Evolutionary conservation across 2,113 vertebrate genomes (phyloP).

Genomic region (Ancistrus triradiatus): DNA sequence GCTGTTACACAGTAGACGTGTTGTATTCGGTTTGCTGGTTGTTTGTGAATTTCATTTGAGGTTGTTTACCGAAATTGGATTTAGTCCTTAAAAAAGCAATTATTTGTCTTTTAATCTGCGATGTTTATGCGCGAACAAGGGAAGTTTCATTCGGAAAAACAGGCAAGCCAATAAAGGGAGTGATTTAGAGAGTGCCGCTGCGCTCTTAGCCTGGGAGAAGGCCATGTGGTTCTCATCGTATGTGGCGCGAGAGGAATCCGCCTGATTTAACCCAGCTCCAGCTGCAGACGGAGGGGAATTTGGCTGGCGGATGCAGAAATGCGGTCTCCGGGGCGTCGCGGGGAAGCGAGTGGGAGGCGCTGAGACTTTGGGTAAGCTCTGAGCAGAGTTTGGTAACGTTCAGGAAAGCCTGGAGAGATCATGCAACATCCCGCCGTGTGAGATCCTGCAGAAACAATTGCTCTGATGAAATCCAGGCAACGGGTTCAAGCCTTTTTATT

Average conservation of each 20-base stretch:
- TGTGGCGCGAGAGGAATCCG: slow-evolving; percentile 55
- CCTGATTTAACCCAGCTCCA: slow-evolving; percentile 54
- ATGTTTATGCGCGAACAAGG: not conserved
- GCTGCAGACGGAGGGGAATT: slow-evolving; percentile 39
- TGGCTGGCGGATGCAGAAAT: slow-evolving; percentile 7
- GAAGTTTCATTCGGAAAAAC: slow-evolving; percentile 12
- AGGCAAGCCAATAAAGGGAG: not conserved
- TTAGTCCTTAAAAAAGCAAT: too few species aligned
- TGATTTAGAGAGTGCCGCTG: slow-evolving; percentile 42
- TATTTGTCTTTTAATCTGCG: too few species aligned
- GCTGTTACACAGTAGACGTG: too few species aligned
- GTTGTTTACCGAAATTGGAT: too few species aligned
- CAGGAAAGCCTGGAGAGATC: slow-evolving; percentile 6
- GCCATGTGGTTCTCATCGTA: slow-evolving; percentile 69
- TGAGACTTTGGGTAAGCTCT: slow-evolving; percentile 15
- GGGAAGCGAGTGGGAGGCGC: slow-evolving; percentile 28
- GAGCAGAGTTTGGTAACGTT: slow-evolving; percentile 27
- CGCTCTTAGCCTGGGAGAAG: slow-evolving; percentile 50
- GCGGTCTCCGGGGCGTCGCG: slow-evolving; percentile 18
- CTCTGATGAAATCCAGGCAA: slow-evolving; percentile 16
- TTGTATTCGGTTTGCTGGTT: too few species aligned
- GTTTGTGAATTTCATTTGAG: too few species aligned
- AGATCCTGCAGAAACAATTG: slow-evolving; percentile 5
- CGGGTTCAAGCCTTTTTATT: not conserved
- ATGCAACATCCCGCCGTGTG: slow-evolving; percentile 17